Evolutionary conservation across 2,888 invertebrate genomes (phyloP).

Genomic region (Synergus itoensis): DNA sequence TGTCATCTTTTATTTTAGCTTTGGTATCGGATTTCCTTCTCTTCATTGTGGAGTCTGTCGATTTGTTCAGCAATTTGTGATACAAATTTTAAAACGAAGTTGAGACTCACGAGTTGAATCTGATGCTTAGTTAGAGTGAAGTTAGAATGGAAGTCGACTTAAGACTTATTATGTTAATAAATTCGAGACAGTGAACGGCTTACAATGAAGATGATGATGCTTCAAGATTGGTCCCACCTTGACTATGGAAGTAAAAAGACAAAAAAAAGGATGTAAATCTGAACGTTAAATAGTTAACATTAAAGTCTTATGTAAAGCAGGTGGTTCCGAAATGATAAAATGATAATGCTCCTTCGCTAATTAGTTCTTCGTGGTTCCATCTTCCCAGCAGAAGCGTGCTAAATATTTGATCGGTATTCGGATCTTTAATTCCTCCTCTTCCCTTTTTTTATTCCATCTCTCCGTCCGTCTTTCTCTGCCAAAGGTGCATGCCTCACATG

Average conservation of each 20-base stretch:
- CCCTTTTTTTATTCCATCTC: conserved; percentile 14
- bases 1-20: background rate
- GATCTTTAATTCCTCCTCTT: conserved; percentile 14
- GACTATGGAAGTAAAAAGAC: background rate
- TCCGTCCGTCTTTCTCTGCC: background rate
- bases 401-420: background rate
- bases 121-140: background rate
- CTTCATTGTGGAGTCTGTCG: background rate
- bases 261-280: too few relatives aligned
- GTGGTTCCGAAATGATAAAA: background rate
- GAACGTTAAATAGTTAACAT: background rate
- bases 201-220: background rate
- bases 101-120: background rate
- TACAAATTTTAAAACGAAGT: background rate
- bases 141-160: background rate
- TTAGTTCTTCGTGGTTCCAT: background rate
- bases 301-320: background rate
- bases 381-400: background rate
- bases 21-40: background rate
- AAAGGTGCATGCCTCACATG: conserved; percentile 25
- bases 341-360: background rate
- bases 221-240: background rate
- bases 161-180: background rate
- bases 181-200: background rate
- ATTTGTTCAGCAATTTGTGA: background rate